Evolutionary conservation across 2,113 vertebrate species (phyloP).

Genomic region (Dascyllus trimaculatus): DNA sequence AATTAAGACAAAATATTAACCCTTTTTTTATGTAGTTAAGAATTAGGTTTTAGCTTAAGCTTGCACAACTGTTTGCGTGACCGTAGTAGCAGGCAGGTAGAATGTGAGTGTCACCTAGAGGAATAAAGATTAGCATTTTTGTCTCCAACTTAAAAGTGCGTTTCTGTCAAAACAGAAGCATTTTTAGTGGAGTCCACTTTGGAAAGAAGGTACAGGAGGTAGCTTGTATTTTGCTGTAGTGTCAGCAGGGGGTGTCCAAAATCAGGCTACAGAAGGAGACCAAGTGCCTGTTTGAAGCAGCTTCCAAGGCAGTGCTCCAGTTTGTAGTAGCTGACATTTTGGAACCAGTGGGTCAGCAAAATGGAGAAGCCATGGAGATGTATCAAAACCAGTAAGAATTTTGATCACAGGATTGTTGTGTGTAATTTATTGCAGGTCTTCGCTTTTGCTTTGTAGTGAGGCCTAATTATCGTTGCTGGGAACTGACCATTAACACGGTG

Average conservation of each 20-base stretch:
- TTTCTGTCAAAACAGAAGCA: not conserved
- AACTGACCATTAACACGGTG: slow-evolving; percentile 23
- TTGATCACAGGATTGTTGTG: slow-evolving; percentile 23
- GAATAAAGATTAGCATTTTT: not conserved
- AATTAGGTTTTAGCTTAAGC: not conserved
- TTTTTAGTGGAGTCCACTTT: not conserved
- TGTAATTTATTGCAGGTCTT: slow-evolving; percentile 51
- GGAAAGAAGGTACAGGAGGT: not conserved
- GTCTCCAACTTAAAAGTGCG: not conserved
- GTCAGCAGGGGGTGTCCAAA: slow-evolving; percentile 81
- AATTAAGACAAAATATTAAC: slow-evolving; percentile 26
- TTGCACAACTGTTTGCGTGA: not conserved
- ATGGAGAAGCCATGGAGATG: slow-evolving; percentile 66
- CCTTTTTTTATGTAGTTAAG: not conserved
- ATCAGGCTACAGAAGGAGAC: slow-evolving; percentile 56
- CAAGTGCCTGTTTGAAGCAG: slow-evolving; percentile 50
- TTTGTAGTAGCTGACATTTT: slow-evolving; percentile 82
- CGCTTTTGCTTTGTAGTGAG: not conserved
- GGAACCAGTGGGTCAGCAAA: slow-evolving; percentile 82
- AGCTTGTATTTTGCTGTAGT: slow-evolving; percentile 45
- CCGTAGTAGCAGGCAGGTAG: fast-evolving
- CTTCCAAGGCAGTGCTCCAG: slow-evolving; percentile 67
- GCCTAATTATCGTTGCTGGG: slow-evolving; percentile 34
- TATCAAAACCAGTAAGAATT: slow-evolving; percentile 59
- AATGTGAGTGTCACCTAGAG: not conserved